Evolutionary conservation across 2,113 vertebrate genomes (phyloP), one percentile per base, ranked within the genome.

Genomic region (Atrichornis clamosus): DNA sequence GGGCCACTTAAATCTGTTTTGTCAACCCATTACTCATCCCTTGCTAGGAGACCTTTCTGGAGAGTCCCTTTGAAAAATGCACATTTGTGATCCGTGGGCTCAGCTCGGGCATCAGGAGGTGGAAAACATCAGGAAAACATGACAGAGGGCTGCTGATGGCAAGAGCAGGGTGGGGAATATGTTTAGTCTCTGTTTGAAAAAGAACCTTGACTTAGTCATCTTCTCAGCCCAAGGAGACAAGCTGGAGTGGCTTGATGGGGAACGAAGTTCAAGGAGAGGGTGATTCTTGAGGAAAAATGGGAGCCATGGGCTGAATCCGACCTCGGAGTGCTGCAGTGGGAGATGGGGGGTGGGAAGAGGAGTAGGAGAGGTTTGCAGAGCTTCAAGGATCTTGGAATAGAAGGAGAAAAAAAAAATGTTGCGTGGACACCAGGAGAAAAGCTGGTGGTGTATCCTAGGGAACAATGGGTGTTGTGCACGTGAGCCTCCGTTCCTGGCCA

Each of bases 11-110:
- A 92, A 95, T 93, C 70, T 85, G 50, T 74, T 95, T 75, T 89
- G 93, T 87, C 90, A 79, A 90, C 50, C 78, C 72, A 90, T 97
- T 95, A 92, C 85, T 97, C 94, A 95, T 96, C 84, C 81, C 80
- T 65, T n/a, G 86, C 87, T 89, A 95, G 95, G 9, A 92, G 96
- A 95, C 83, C 93, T 96, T 91, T 93, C 30, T 68, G 84, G 94
- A 95, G 81, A 78, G 82, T 24, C 88, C 89, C 89, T 95, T 78
- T 84, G 93, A 89, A 82, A 93, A 94, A 87, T 8, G 89, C 28
- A 3, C 70, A 62, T 80, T 84, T 0, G 52, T 70, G 80, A 84
- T 55, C 41, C 2, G 68, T 2, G 4, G 94, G 70, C 64, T 47
- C 3, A 4, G 76, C 75, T 10, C 72, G 33, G 78, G 77, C 44